Percentiles rank a stretch among this genome's conserved stretches.
Evolutionary conservation across 2,888 invertebrate genomes (phyloP).

Genomic region (Herminia tarsipennalis): DNA sequence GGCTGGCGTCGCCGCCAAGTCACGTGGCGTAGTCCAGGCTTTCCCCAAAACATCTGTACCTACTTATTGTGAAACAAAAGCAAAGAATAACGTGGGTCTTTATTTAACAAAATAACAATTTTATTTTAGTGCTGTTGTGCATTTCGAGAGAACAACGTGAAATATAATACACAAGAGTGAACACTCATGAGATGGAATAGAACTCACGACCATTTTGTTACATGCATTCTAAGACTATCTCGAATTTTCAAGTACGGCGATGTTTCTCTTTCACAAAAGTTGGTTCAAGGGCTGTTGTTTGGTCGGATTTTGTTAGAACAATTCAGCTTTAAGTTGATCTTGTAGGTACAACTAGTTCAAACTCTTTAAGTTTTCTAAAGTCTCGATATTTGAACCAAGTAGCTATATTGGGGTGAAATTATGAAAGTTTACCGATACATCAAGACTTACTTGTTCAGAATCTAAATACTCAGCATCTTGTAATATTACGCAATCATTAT

Average conservation of each 20-base stretch:
- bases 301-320: slow-evolving; percentile 1
- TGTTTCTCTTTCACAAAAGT: background rate
- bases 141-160: background rate
- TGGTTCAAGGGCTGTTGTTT: slow-evolving; percentile 5
- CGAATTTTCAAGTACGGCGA: background rate
- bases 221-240: background rate
- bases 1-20: background rate
- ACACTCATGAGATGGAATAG: background rate
- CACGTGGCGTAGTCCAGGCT: background rate
- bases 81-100: background rate
- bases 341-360: slow-evolving; percentile 15
- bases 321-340: background rate
- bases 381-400: slow-evolving; percentile 20
- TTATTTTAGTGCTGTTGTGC: slow-evolving; percentile 1
- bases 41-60: slow-evolving; percentile 1
- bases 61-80: background rate
- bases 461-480: too few relatives aligned
- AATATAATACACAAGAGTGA: background rate
- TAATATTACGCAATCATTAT: too few relatives aligned
- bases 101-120: too few relatives aligned
- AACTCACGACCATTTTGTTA: background rate
- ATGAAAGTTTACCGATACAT: too few relatives aligned
- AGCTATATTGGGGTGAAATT: slow-evolving; percentile 15
- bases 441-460: too few relatives aligned
- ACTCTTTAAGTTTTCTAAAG: slow-evolving; percentile 16